These are phyloP conservation scores for Trichechus manatus DNA, from an alignment of 2,113 vertebrate genomes.

Conservation along the genomic window DNA sequence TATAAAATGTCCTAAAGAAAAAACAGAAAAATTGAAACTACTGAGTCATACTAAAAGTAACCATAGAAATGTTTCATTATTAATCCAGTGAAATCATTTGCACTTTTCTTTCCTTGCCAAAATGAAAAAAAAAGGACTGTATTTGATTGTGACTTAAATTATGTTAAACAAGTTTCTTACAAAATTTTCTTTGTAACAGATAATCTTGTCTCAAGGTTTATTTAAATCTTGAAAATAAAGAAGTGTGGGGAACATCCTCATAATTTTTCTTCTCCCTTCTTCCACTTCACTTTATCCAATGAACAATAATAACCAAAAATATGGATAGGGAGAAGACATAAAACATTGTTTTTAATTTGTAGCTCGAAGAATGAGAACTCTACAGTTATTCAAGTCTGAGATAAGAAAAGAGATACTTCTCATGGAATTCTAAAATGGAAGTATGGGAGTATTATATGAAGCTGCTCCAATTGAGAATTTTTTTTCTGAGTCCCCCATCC, in stretches of 20 bases:
- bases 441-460: neutral
- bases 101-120: neutral
- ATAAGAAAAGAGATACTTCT: neutral
- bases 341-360: constrained; percentile 1
- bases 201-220: neutral
- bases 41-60: neutral
- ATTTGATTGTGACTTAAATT: constrained; percentile 32
- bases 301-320: neutral
- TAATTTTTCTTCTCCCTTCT: neutral
- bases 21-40: constrained; percentile 42
- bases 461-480: neutral
- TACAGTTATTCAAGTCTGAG: neutral
- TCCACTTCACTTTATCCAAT: neutral
- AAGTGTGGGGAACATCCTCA: neutral
- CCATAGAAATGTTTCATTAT: constrained; percentile 3
- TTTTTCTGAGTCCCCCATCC: neutral
- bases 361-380: neutral
- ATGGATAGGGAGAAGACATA: neutral
- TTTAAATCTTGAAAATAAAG: constrained; percentile 31
- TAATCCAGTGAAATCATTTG: neutral
- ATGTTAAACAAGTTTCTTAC: neutral
- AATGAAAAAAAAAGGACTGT: neutral
- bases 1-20: neutral
- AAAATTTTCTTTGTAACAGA: neutral
- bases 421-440: neutral